These are phyloP conservation scores for Ianthella basta DNA, from an alignment of 37 sponge, comb jelly and placozoan genomes.

Conservation along the genomic window DNA sequence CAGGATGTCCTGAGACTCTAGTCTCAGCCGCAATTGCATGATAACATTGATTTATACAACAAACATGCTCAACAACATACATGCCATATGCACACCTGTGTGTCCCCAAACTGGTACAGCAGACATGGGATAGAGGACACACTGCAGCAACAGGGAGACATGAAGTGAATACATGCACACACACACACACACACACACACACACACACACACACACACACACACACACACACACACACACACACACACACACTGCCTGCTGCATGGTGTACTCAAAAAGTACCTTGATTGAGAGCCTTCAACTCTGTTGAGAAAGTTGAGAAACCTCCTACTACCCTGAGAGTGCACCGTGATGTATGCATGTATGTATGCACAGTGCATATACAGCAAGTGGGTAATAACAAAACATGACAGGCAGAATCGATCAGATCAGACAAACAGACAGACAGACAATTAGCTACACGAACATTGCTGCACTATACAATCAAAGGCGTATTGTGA, in stretches of 20 bases:
- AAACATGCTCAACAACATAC: not conserved
- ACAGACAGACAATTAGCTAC: no score
- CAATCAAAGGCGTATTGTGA: not conserved
- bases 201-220: no score
- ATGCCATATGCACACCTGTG: not conserved
- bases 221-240: no score
- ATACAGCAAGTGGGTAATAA: no score
- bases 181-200: no score
- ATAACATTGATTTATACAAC: not conserved
- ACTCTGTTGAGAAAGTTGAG: not conserved
- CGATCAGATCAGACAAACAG: no score
- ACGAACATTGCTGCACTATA: not conserved
- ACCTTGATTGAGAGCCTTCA: conserved; percentile 12
- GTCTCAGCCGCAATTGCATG: not conserved
- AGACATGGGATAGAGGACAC: conserved; percentile 16
- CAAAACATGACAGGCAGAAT: no score
- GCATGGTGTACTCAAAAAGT: not conserved
- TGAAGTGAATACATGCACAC: not conserved
- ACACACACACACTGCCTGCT: no score
- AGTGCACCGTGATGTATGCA: not conserved
- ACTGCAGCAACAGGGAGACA: not conserved
- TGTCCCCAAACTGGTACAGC: not conserved
- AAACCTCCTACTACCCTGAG: conserved; percentile 7
- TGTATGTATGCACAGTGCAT: not conserved
- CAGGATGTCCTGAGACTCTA: no score